These are phyloP conservation scores for Blastobasis lacticolella DNA, from an alignment of 2,888 invertebrate genomes.

Conservation along the genomic window DNA sequence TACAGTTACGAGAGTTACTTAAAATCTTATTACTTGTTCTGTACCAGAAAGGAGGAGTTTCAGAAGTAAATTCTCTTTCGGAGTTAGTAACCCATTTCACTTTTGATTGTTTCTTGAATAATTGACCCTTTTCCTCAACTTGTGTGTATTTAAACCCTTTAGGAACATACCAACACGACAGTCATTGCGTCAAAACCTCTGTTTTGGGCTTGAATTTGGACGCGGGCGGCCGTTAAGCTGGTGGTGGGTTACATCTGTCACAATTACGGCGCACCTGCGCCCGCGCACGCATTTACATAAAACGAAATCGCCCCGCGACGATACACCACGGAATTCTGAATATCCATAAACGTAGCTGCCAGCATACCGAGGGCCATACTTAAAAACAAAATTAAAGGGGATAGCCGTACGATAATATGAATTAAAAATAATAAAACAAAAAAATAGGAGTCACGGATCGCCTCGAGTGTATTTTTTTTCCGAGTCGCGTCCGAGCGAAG, in stretches of 20 bases:
- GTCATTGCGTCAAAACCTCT: too few species aligned
- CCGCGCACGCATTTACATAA: slow-evolving; percentile 57
- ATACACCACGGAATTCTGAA: slow-evolving; percentile 67
- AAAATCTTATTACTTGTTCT: too few species aligned
- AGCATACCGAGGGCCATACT: slow-evolving; percentile 71
- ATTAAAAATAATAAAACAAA: slow-evolving; percentile 74
- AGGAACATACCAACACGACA: too few species aligned
- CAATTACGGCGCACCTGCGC: slow-evolving; percentile 41
- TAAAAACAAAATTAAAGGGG: slow-evolving; percentile 75
- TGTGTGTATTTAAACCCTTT: too few species aligned
- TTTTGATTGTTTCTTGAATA: too few species aligned
- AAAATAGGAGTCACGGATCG: slow-evolving; percentile 73
- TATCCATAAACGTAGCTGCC: slow-evolving; percentile 71
- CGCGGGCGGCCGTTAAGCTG: not conserved
- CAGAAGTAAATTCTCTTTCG: too few species aligned
- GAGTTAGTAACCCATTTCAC: too few species aligned
- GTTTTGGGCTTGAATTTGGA: too few species aligned
- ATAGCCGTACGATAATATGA: slow-evolving; percentile 74
- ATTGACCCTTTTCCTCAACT: too few species aligned
- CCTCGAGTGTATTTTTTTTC: slow-evolving; percentile 64
- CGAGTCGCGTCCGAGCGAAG: slow-evolving; percentile 54
- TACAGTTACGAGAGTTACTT: too few species aligned
- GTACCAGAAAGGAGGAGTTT: too few species aligned
- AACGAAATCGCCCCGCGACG: slow-evolving; percentile 57
- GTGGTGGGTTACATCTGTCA: slow-evolving; percentile 49